Conservation (phyloP, 2,797 vertebrate species). For the Lutjanus argentimaculatus region DNA sequence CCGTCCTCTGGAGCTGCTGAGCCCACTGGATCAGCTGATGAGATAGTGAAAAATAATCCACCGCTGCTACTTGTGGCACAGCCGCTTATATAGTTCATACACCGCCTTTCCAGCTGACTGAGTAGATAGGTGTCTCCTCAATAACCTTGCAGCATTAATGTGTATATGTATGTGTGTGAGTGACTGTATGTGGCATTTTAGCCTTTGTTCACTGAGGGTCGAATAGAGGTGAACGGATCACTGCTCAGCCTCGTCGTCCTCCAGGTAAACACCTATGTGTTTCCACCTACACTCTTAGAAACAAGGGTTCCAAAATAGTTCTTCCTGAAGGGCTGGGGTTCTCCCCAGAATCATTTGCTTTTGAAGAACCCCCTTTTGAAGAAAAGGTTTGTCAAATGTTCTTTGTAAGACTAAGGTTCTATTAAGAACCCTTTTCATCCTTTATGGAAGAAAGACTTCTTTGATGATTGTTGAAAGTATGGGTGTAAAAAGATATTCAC, state of each 20-base stretch:
- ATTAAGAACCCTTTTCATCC: no score
- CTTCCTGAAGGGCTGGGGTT: no score
- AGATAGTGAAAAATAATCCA: slow-evolving; percentile 74
- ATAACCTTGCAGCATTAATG: slow-evolving; percentile 44
- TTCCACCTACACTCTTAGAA: slow-evolving; percentile 1
- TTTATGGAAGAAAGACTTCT: no score
- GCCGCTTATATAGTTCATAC: slow-evolving; percentile 39
- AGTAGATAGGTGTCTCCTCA: slow-evolving; percentile 54
- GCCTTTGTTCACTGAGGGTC: slow-evolving; percentile 37
- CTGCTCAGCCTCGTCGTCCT: slow-evolving; percentile 27
- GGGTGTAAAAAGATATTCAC: no score
- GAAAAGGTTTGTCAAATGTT: no score
- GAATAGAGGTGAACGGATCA: slow-evolving; percentile 54
- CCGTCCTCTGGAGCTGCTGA: slow-evolving; percentile 66
- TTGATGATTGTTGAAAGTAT: no score
- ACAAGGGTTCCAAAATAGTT: no score
- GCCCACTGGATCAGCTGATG: slow-evolving; percentile 64
- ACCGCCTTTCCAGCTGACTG: slow-evolving; percentile 55
- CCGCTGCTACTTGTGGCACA: slow-evolving; percentile 48
- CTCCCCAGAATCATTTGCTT: no score
- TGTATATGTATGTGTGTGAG: slow-evolving; percentile 10
- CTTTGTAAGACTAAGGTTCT: no score
- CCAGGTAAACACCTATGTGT: slow-evolving; percentile 31
- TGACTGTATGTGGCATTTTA: slow-evolving; percentile 13
- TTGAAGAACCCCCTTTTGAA: no score